Percentiles rank a stretch among this genome's conserved stretches.
These are phyloP conservation scores for Urocitellus parryii DNA, from an alignment of 2,113 vertebrate genomes.

Conservation along the genomic window DNA sequence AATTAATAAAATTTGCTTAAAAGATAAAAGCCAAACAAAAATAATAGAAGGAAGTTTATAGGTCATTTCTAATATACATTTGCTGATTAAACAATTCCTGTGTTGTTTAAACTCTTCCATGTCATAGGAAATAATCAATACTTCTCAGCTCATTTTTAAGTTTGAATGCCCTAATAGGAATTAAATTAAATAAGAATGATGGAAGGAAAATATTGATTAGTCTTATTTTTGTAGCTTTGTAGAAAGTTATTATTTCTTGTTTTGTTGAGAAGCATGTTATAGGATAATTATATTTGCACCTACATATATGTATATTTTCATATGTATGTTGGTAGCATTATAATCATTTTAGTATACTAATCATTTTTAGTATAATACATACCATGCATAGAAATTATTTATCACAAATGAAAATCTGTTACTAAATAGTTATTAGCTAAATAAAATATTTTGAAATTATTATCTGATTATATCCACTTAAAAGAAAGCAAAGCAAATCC, in stretches of 20 bases:
- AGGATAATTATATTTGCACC: neutral
- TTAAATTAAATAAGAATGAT: neutral
- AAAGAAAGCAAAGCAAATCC: slow-evolving; percentile 9
- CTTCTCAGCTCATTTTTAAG: neutral
- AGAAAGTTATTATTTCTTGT: neutral
- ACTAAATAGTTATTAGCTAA: neutral
- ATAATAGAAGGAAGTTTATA: neutral
- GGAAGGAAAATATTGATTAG: neutral
- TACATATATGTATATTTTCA: neutral
- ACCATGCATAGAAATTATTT: neutral
- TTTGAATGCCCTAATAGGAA: neutral
- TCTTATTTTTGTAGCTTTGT: neutral
- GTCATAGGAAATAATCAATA: neutral
- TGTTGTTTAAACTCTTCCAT: neutral
- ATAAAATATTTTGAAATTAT: slow-evolving; percentile 12
- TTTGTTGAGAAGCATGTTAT: neutral
- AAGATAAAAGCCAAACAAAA: slow-evolving; percentile 31
- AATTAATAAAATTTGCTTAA: slow-evolving; percentile 41
- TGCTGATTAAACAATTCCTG: neutral
- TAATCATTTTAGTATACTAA: too few relatives aligned
- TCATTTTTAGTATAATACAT: too few relatives aligned
- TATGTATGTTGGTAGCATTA: neutral
- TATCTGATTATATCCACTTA: neutral
- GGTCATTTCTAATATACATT: neutral
- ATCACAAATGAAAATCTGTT: slow-evolving; percentile 43